Evolutionary conservation across 92 coral and sea anemone species (phyloP), one percentile per base, ranked within the genome.

Genomic region (Ricordea florida): DNA sequence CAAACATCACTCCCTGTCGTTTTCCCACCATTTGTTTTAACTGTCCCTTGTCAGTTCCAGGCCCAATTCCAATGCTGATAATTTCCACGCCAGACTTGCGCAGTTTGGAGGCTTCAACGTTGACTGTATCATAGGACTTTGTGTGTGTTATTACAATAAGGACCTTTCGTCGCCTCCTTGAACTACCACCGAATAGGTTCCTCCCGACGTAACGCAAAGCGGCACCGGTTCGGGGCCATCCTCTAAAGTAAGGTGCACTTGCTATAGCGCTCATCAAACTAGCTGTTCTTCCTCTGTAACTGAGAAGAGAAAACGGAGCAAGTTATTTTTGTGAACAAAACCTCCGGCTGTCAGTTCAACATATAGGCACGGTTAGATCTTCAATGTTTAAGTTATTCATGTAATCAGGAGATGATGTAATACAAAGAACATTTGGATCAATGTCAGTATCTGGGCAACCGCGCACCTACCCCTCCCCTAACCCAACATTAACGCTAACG

Each of bases 201-300:
- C 20, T 52, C 13, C 60, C 56, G 22, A 73, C 65, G 33, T 62
- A 80, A 13, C 29, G 67, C 3, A 90, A 66, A 14, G 88, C 97
- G 27, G 42, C 62, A 16, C 92, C 92, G 14, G 92, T 90, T 17
- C 60, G 27, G 10, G 97, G 89, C 46, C 90, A 90, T 22, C 81
- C 68, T 10, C 86, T 32, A 14, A 85, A 78, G 64, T 82, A 90
- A 6, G 86, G 89, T 37, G 86, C 73, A 17, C 84, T 45, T 25
- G 69, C 58, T 7, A 90, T 71, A 23, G 97, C 97, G 36, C 81
- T 57, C 40, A 82, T 38, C 48, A 87, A 20, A 41, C 84, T 59
- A 16, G 38, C 63, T 10, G 44, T 51, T 38, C 81, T 60, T 38
- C 81, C 67, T 16, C 56, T 43, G 18, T 57, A 72, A 32, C 69